Percentiles rank a stretch among this genome's conserved stretches.
Conservation (phyloP, 2,888 invertebrate species). For the Bimastos eiseni region DNA sequence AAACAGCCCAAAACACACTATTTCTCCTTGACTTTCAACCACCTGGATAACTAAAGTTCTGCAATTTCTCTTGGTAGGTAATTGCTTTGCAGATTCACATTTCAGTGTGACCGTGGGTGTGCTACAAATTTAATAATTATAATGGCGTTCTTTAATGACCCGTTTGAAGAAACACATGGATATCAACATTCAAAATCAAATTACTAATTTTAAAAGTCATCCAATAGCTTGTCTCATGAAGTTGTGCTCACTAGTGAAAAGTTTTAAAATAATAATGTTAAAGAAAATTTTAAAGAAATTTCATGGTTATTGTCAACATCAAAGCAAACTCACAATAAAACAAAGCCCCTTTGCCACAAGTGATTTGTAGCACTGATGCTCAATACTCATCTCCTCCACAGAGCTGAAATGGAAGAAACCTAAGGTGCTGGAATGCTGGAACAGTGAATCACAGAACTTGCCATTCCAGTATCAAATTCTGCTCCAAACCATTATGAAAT, state of each 20-base stretch:
- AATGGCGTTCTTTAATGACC: too few relatives aligned
- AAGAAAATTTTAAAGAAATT: not conserved
- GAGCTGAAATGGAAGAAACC: not conserved
- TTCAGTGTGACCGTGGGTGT: too few relatives aligned
- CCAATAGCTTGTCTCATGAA: not conserved
- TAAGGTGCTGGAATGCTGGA: not conserved
- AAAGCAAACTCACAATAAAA: not conserved
- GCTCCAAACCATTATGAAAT: too few relatives aligned
- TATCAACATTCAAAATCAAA: not conserved
- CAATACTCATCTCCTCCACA: not conserved
- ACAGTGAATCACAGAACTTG: not conserved
- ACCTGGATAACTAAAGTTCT: too few relatives aligned
- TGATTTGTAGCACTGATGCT: not conserved
- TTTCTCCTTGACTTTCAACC: too few relatives aligned
- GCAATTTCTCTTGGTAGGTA: too few relatives aligned
- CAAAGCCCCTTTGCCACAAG: not conserved
- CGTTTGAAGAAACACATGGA: not conserved
- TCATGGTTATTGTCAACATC: not conserved
- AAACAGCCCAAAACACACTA: too few relatives aligned
- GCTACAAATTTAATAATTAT: too few relatives aligned
- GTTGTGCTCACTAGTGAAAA: not conserved
- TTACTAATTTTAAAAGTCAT: not conserved
- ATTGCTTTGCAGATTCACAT: too few relatives aligned
- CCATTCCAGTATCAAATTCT: too few relatives aligned
- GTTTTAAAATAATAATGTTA: too few relatives aligned